Percentiles rank a stretch among this genome's conserved stretches.
Conservation (phyloP, 2,113 vertebrate genomes). For the Cepphus grylle region DNA sequence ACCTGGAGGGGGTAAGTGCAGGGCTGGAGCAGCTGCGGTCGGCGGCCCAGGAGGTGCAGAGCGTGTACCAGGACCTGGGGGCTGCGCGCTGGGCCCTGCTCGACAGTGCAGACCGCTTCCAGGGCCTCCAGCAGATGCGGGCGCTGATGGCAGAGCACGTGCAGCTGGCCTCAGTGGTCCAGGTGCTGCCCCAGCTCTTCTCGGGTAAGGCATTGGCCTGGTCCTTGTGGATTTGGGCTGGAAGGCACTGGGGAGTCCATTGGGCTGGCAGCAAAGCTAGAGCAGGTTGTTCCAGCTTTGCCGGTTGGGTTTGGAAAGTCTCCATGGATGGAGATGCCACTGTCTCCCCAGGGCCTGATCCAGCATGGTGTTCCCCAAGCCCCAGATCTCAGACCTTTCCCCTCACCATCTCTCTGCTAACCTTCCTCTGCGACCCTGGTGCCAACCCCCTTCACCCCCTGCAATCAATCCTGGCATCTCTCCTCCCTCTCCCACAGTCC, state of each 20-base stretch:
- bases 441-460: rapidly evolving
- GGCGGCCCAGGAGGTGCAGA: slow-evolving; percentile 76
- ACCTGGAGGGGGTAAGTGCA: slow-evolving; percentile 88
- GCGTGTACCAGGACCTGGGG: slow-evolving; percentile 75
- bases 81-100: slow-evolving; percentile 72
- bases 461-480: neutral
- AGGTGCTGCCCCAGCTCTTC: slow-evolving; percentile 87
- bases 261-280: neutral
- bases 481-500: slow-evolving; percentile 76
- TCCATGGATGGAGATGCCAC: neutral
- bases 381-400: neutral
- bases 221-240: neutral
- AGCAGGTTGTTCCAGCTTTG: neutral
- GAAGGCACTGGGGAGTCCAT: neutral
- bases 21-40: slow-evolving; percentile 85
- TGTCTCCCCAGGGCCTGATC: neutral
- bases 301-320: neutral
- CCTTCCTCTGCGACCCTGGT: neutral
- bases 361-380: neutral
- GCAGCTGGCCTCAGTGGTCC: slow-evolving; percentile 85
- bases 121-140: slow-evolving; percentile 76
- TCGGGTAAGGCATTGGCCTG: slow-evolving; percentile 74
- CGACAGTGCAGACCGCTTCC: slow-evolving; percentile 56
- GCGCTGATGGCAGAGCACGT: slow-evolving; percentile 75
- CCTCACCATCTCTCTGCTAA: neutral